These are phyloP conservation scores for Gastracanthus pulcherrimus DNA, from an alignment of 2,888 invertebrate genomes.

Conservation along the genomic window DNA sequence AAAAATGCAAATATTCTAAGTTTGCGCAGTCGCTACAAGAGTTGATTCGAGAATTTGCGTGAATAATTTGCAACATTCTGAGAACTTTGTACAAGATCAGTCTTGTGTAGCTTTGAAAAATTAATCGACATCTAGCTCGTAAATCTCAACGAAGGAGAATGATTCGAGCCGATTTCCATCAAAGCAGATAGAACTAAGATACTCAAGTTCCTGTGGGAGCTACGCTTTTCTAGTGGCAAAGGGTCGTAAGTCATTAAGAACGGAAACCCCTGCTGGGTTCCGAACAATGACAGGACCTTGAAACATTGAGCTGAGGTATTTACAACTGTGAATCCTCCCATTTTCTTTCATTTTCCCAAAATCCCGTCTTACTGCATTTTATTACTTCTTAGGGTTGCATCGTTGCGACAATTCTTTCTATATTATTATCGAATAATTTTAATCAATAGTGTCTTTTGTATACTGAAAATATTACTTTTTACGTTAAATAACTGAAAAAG, in stretches of 20 bases:
- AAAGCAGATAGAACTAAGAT: slow-evolving; percentile 37
- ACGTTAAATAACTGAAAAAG: too few relatives aligned
- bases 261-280: slow-evolving; percentile 44
- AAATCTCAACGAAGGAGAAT: slow-evolving; percentile 39
- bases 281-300: slow-evolving; percentile 57
- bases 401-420: not conserved
- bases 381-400: not conserved
- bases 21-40: not conserved
- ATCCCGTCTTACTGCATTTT: slow-evolving; percentile 7
- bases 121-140: slow-evolving; percentile 50
- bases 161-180: slow-evolving; percentile 42
- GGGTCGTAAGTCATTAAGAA: slow-evolving; percentile 57
- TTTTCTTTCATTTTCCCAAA: slow-evolving; percentile 21
- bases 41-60: too few relatives aligned
- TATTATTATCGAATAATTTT: too few relatives aligned
- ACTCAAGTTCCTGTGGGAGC: slow-evolving; percentile 33
- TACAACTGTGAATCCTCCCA: slow-evolving; percentile 60
- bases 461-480: too few relatives aligned
- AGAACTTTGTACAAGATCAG: not conserved
- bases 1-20: not conserved
- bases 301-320: slow-evolving; percentile 62
- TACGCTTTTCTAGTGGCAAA: slow-evolving; percentile 5
- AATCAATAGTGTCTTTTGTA: too few relatives aligned
- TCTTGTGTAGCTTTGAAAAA: slow-evolving; percentile 25
- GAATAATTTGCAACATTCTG: not conserved